Percentiles rank a stretch among this genome's conserved stretches.
phyloP scores from a whole-genome alignment of 2,113 vertebrate species.

The Cyanocitta stelleri region DNA sequence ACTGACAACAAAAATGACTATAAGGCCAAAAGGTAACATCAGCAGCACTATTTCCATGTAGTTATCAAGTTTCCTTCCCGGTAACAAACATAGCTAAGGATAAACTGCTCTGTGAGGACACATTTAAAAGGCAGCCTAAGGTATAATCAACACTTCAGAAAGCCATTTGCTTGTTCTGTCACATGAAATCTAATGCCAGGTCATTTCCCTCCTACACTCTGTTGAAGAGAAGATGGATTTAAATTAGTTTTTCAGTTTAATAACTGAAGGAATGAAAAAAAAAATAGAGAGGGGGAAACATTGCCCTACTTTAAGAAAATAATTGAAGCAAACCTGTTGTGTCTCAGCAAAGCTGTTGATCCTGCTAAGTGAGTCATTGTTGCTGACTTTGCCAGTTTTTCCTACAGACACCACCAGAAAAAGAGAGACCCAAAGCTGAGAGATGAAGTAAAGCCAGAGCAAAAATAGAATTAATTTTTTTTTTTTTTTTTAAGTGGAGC shows the following conservation, averaged over 20 bases:
- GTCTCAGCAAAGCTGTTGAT: conserved; percentile 33
- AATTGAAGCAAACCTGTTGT: conserved; percentile 44
- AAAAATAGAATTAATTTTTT: not conserved
- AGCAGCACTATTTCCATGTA: not conserved
- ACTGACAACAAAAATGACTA: conserved; percentile 61
- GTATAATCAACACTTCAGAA: conserved; percentile 14
- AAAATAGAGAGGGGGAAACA: not conserved
- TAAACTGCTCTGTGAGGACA: conserved; percentile 6
- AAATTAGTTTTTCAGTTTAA: conserved; percentile 31
- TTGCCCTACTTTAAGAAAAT: conserved; percentile 41
- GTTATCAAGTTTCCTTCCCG: conserved; percentile 9
- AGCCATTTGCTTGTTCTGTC: not conserved
- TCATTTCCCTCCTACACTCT: not conserved
- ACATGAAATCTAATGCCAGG: not conserved
- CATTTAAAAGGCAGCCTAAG: not conserved
- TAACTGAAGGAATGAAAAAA: not conserved
- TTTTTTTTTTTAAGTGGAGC: not conserved
- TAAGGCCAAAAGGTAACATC: conserved; percentile 68
- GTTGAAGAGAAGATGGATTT: conserved; percentile 6
- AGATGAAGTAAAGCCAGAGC: not conserved
- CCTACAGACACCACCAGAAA: conserved; percentile 7
- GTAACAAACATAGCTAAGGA: not conserved
- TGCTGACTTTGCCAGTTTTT: conserved; percentile 46
- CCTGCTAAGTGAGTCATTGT: conserved; percentile 38
- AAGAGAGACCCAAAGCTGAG: not conserved